These are phyloP conservation scores for Ennomos fuscantarius DNA, from an alignment of 2,888 invertebrate species.

Conservation along the genomic window DNA sequence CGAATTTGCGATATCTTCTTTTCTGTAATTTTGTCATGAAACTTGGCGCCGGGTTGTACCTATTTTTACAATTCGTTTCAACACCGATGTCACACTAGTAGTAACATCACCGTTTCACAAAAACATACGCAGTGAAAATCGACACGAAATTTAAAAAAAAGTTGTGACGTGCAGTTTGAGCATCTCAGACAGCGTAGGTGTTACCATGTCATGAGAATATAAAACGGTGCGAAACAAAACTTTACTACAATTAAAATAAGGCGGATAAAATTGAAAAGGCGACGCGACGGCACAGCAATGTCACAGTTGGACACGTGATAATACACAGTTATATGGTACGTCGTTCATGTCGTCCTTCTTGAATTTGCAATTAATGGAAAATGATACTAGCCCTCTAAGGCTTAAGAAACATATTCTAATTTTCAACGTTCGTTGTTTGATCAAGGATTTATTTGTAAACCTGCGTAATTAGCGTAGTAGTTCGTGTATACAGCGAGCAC, in stretches of 20 bases:
- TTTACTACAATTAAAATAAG: conserved; percentile 10
- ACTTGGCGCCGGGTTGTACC: conserved; percentile 19
- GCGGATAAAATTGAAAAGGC: not conserved
- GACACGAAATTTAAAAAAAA: conserved; percentile 20
- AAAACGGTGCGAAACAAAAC: conserved; percentile 11
- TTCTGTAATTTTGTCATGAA: not conserved
- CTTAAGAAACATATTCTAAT: conserved; percentile 7
- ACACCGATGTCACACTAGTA: conserved; percentile 18
- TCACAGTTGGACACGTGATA: conserved; percentile 54
- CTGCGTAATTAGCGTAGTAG: conserved; percentile 32
- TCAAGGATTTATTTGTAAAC: conserved; percentile 18
- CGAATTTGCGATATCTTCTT: no score
- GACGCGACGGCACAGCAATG: conserved; percentile 40
- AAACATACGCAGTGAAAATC: conserved; percentile 20
- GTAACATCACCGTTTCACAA: conserved; percentile 14
- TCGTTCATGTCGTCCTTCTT: conserved; percentile 50
- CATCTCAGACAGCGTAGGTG: conserved; percentile 46
- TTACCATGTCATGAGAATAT: conserved; percentile 27
- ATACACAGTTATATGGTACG: conserved; percentile 58
- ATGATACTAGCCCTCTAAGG: not conserved
- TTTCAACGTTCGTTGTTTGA: not conserved
- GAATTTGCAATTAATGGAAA: conserved; percentile 10
- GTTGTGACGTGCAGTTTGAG: conserved; percentile 19
- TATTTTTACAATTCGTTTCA: conserved; percentile 23
- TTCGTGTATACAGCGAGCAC: conserved; percentile 3